Conservation (phyloP, 2,797 vertebrate genomes). For the Channallabes apus region DNA sequence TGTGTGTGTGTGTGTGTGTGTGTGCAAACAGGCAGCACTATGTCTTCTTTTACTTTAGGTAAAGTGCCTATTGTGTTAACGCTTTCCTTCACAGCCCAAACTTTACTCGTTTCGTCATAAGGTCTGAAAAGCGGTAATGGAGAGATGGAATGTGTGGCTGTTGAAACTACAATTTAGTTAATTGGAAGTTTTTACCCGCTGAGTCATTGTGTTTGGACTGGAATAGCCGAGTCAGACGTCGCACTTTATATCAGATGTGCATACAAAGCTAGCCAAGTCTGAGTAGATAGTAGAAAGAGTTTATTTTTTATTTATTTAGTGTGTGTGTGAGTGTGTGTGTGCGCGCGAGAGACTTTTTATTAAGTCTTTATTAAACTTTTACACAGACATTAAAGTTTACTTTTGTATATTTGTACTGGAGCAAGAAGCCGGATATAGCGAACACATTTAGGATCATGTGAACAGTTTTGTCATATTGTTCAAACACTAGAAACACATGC, state of each 20-base stretch:
- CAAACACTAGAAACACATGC: neutral
- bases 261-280: neutral
- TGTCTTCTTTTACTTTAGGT: neutral
- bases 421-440: neutral
- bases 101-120: neutral
- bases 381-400: neutral
- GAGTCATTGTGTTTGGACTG: constrained; percentile 23
- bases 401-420: neutral
- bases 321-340: too few species aligned
- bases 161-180: constrained; percentile 4
- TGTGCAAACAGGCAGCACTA: too few species aligned
- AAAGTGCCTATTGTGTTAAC: neutral
- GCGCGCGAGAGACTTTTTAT: too few species aligned
- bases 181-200: constrained; percentile 2
- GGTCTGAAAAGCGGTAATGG: neutral
- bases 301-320: too few species aligned
- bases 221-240: constrained; percentile 9
- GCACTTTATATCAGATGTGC: neutral
- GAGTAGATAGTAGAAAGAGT: neutral
- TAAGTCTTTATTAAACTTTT: neutral
- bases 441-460: neutral
- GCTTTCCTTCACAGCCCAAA: neutral
- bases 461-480: neutral
- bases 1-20: neutral
- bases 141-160: constrained; percentile 31